Evolutionary conservation across 2,888 invertebrate species (phyloP), one percentile per base, ranked within the genome.

Genomic region (Oxystoma pomonae): DNA sequence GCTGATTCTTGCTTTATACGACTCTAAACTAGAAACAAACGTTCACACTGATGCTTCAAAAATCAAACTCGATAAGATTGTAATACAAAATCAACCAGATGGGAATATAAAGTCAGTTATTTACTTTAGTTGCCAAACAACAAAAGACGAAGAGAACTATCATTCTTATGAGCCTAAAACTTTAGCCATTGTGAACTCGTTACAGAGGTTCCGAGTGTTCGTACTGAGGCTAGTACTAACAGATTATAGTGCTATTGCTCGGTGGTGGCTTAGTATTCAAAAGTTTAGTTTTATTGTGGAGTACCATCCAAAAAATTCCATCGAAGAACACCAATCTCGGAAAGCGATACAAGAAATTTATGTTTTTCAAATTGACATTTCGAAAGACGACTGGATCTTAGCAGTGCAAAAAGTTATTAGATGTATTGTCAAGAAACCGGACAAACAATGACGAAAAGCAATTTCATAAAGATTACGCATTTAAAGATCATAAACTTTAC

Each of bases 171-270:
- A n/a, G n/a, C n/a, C n/a, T n/a, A n/a, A n/a, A n/a, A n/a, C n/a
- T n/a, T n/a, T n/a, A 72, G 69, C 1, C 66, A 78, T 9, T 76
- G 76, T 0, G 72, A 78, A 69, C 57, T 67, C 70, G 2, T 53
- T 78, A 1, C 62, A 71, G n/a, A 71, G 74, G 61, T 77, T 77
- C 63, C 68, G 75, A 16, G 69, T 71, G 1, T 78, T 77, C 63
- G 53, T 78, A 0, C 64, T 74, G 2, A 73, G 72, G 1, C 66
- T 68, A 12, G 67, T 76, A 1, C 61, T 72, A 0, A 75, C 73
- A 0, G 79, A 80, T 59, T 77, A 76, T 57, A 72, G 72, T 22
- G 70, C 75, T 0, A 50, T 77, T 73, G 71, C 22, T 58, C 70
- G 0, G 71, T 75, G 0, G 63, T 70, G 20, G 55, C 53, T 0